Evolutionary conservation across 2,113 vertebrate genomes (phyloP).

Genomic region (Pterocles orientalis): DNA sequence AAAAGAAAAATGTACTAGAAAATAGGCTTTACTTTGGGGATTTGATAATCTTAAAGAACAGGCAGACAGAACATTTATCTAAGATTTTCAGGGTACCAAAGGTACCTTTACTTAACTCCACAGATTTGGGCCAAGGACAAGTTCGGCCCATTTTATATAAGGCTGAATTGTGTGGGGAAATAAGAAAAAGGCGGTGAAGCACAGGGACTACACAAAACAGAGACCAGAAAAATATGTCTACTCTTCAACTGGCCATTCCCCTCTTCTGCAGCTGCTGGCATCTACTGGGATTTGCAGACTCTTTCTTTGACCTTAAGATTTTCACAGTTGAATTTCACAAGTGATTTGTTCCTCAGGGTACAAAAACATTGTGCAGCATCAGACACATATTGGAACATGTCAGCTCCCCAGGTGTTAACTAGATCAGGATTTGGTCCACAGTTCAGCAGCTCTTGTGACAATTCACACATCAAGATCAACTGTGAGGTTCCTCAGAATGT

Average conservation of each 20-base stretch:
- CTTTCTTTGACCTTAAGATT: neutral
- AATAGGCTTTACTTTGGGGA: neutral
- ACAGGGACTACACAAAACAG: neutral
- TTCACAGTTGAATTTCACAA: constrained; percentile 39
- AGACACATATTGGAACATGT: neutral
- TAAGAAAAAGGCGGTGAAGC: neutral
- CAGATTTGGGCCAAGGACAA: neutral
- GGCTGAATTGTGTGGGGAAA: neutral
- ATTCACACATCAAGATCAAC: constrained; percentile 39
- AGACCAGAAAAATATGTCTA: neutral
- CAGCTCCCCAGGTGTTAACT: constrained; percentile 31
- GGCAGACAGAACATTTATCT: neutral
- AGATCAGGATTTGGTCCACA: neutral
- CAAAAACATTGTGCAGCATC: neutral
- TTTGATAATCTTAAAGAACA: neutral
- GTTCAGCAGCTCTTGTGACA: constrained; percentile 10
- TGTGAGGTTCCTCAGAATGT: neutral
- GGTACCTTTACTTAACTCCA: neutral
- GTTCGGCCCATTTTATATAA: neutral
- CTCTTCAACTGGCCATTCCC: neutral
- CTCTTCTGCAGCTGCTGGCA: neutral
- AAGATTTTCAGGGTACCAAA: neutral
- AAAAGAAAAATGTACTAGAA: neutral
- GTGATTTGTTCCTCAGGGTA: constrained; percentile 24
- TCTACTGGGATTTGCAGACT: neutral